Evolutionary conservation across 2,888 invertebrate species (phyloP), one percentile per base, ranked within the genome.

Genomic region (Synergus laeviventris): DNA sequence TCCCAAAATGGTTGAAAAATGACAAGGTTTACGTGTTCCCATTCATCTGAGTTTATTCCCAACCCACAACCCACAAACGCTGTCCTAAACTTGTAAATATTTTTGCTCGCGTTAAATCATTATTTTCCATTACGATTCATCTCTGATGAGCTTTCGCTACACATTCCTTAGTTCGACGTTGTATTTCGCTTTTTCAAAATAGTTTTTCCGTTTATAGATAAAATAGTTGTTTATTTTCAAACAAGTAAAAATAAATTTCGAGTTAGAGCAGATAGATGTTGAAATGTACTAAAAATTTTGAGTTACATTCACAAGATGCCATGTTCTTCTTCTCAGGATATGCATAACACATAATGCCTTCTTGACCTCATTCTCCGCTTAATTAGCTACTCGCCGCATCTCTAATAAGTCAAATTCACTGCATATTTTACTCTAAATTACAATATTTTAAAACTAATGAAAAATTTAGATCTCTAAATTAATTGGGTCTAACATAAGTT

Each of bases 61-160:
- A 66, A 16, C 42, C 45, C 8, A 66, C 24, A 66, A 16, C 42
- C 45, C 8, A 66, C 45, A 14, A 31, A 66, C 9, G 31, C 24
- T 66, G 24, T 49, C 16, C 66, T 31, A 49, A 66, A 49, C 24
- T 66, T 66, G 45, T 49, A 7, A 66, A 66, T 66, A 45, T 66
- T 66, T 66, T 45, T 45, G 21, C 31, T 66, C 31, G 66, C 31
- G 24, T 45, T 66, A 45, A 16, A 66, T 14, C 42, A 11, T 66
- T 66, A 66, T 31, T 45, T 45, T 45, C 31, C 45, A 66, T 66
- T 45, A 66, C 11, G 16, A 4, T 45, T 31, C 45, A 42, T 11
- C 45, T 49, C n/a, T 16, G 31, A 49, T 11, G n/a, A 45, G n/a
- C 4, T 45, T 66, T 45, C 49, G n/a, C 31, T 39, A 39, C 42